Evolutionary conservation across 2,113 vertebrate species (phyloP), one percentile per base, ranked within the genome.

Genomic region (Hucho hucho): DNA sequence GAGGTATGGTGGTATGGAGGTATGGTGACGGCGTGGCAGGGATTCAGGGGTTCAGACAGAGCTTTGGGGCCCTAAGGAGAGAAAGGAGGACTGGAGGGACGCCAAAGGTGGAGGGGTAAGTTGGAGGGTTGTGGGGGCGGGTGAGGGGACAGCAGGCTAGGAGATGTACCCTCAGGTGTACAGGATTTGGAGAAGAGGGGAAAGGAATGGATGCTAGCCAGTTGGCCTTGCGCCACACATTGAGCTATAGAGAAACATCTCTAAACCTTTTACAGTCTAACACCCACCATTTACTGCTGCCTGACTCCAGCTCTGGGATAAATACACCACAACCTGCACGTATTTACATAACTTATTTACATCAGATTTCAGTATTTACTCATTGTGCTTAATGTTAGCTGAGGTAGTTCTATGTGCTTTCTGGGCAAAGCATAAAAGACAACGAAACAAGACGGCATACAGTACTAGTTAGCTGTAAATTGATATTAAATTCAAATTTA

Each of bases 241-340:
- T 64, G 63, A 83, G 77, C 86, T 89, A 84, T 53, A 78, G 83
- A 78, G 58, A 71, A 75, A 76, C 75, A 77, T 79, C 82, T 53
- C 78, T 74, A 66, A 84, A 85, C 80, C 83, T 87, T 76, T 70
- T 67, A 69, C 67, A 72, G 72, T 24, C 74, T 81, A 56, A 72
- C 73, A 67, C 83, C 83, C 72, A 74, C 69, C 1, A 22, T 80
- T 72, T 64, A 83, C 70, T 77, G 80, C 78, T 79, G 11, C 73
- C 75, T 63, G 56, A 81, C 69, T n/a, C 29, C 79, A 73, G 79
- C 75, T 82, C 87, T 84, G 59, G 59, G n/a, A 63, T 25, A 25
- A 63, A 25, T 63, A 63, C n/a, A 16, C 79, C 70, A 65, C 81
- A 86, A 73, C 74, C 77, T 81, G 66, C 75, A 74, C 74, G 72